Evolutionary conservation across 2,888 invertebrate species (phyloP), one percentile per base, ranked within the genome.

Genomic region (Tipula lateralis): DNA sequence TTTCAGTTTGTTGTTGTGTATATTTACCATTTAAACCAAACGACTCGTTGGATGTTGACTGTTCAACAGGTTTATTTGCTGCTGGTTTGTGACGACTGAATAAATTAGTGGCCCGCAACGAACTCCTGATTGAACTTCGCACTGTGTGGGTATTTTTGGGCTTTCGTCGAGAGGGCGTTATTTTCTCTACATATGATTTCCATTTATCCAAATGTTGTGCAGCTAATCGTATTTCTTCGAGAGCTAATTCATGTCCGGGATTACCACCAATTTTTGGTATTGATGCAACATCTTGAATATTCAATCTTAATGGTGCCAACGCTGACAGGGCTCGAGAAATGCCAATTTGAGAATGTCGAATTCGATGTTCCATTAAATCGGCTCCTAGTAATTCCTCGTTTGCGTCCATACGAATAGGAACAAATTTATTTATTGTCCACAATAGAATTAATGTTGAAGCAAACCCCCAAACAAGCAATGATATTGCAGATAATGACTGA

Each of bases 361-460:
- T 94, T 86, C 93, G 92, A 89, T 98, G 97, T 88, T 98, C 97
- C 1, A 95, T 94, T 36, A 97, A 91, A 90, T 98, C 97, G 0
- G 97, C 97, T 0, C 97, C 97, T 13, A 97, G 90, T 83, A 97
- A 91, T 89, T 98, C 97, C 84, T 96, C 95, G 87, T 96, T 94
- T 0, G 94, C 93, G 85, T 94, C 93, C 96, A 97, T 96, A 13
- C 98, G 92, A 85, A 98, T 96, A 0, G 95, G 94, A 87, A 96
- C 91, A 19, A 96, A 90, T 89, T 93, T 93, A 89, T 97, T 94
- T 19, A 97, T 94, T 34, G 94, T 91, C 93, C 95, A 96, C 30
- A 98, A 91, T 7, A 97, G 88, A 0, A 93, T 87, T 87, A 95
- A 92, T 0, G 97, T 96, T 0, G 94, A 92, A 9, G 91, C 87